phyloP scores from a whole-genome alignment of 1,140 invertebrate species.

The Drosophila melanica region DNA sequence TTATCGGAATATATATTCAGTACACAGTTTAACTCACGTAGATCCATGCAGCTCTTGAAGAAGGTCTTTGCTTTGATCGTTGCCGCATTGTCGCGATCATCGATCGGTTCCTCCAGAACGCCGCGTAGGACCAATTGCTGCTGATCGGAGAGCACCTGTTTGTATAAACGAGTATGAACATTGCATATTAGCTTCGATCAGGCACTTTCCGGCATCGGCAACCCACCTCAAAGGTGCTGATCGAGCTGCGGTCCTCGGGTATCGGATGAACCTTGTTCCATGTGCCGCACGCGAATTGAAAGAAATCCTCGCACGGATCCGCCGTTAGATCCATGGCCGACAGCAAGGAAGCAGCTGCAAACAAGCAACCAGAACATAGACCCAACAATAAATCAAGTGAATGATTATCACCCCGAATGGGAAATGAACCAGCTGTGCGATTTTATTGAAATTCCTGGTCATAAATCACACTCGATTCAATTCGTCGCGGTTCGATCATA shows the following conservation, averaged over 20 bases:
- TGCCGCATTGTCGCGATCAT: constrained; percentile 87
- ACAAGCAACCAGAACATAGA: no score
- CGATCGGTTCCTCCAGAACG: constrained; percentile 88
- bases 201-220: no score
- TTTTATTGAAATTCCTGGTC: constrained; percentile 8
- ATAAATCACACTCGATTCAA: constrained; percentile 7
- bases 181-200: background rate
- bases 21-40: constrained; percentile 88
- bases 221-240: constrained; percentile 92
- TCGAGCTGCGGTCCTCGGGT: constrained; percentile 93
- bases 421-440: background rate
- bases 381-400: no score
- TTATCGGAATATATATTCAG: background rate
- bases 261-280: constrained; percentile 96
- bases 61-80: constrained; percentile 93
- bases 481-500: constrained; percentile 5
- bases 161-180: background rate
- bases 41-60: constrained; percentile 94
- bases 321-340: constrained; percentile 92
- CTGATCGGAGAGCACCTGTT: constrained; percentile 91
- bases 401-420: background rate
- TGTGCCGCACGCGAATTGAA: constrained; percentile 94
- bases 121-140: constrained; percentile 93
- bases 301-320: constrained; percentile 95
- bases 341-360: constrained; percentile 91